Evolutionary conservation across 2,888 invertebrate species (phyloP), one percentile per base, ranked within the genome.

Genomic region (Escarpia spicata): DNA sequence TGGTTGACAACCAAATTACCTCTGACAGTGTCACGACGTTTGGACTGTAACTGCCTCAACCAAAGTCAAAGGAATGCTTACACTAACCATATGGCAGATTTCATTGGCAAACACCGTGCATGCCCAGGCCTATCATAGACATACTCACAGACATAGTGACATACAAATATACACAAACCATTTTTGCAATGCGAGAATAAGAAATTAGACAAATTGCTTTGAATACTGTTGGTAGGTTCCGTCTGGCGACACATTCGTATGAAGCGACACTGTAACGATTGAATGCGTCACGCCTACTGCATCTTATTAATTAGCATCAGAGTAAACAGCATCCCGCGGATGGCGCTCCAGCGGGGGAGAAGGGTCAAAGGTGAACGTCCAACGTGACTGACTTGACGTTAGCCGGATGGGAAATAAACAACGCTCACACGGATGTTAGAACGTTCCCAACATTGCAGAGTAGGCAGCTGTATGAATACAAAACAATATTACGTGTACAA

Each of bases 331-430:
- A 75, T 75, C 75, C 75, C 15, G 52, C 75, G n/a, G n/a, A 6
- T 26, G 75, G n/a, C 19, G 75, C 75, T 26, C 26, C 19, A 45
- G 45, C 75, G 4, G 26, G 26, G 19, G n/a, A 19, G 75, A n/a
- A 75, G 75, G 75, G 75, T 75, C 75, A 75, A 75, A 75, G 75
- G 75, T 75, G 75, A 75, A 75, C 75, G n/a, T 75, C 19, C n/a
- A n/a, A 75, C 75, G 75, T 75, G 75, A 75, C 75, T n/a, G 26
- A n/a, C 26, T 75, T 75, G 26, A 75, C 75, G 75, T 75, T 26
- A 52, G 52, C 52, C 52, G 52, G 8, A 26, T 75, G 19, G 26
- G 3, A n/a, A 75, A 1, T 26, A 26, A 75, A n/a, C 75, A 26
- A 75, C 75, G n/a, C 75, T 75, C 19, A 75, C 75, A 75, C 26